A percentile compares a stretch with the other conserved stretches of the same genome.
These are phyloP conservation scores for Muraenolepis orangiensis DNA, from an alignment of 2,797 vertebrate genomes.

Conservation along the genomic window DNA sequence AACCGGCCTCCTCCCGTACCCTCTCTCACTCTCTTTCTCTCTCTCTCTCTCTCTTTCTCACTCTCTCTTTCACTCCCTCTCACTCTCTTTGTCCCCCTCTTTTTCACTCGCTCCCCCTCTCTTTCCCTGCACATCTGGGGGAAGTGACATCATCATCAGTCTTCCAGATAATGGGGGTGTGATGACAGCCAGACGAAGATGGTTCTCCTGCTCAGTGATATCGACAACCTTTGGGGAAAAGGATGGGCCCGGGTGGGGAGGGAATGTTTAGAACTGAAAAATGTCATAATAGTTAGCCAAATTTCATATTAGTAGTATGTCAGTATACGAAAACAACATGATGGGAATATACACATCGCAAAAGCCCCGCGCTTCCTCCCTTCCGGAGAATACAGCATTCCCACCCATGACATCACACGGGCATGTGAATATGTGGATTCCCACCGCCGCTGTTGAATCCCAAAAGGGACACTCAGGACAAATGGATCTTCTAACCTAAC, in stretches of 20 bases:
- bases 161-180: conserved; percentile 11
- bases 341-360: not conserved
- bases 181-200: conserved; percentile 20
- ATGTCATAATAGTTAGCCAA: not conserved
- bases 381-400: not conserved
- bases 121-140: conserved; percentile 6
- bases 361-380: not conserved
- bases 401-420: not conserved
- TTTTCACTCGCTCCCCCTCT: conserved; percentile 17
- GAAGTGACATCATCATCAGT: conserved; percentile 42
- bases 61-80: conserved; percentile 13
- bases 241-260: not conserved
- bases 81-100: conserved; percentile 13
- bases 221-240: conserved; percentile 20
- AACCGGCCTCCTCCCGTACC: conserved; percentile 6
- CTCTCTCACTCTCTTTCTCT: conserved; percentile 2
- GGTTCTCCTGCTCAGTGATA: conserved; percentile 33
- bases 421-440: conserved; percentile 2
- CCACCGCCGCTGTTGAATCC: conserved; percentile 10
- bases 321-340: not conserved
- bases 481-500: conserved; percentile 33
- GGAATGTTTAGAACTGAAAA: not conserved
- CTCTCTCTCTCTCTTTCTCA: conserved; percentile 17
- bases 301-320: not conserved
- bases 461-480: conserved; percentile 28